Evolutionary conservation across 1,140 invertebrate genomes (phyloP).

Genomic region (Drosophila dunni): DNA sequence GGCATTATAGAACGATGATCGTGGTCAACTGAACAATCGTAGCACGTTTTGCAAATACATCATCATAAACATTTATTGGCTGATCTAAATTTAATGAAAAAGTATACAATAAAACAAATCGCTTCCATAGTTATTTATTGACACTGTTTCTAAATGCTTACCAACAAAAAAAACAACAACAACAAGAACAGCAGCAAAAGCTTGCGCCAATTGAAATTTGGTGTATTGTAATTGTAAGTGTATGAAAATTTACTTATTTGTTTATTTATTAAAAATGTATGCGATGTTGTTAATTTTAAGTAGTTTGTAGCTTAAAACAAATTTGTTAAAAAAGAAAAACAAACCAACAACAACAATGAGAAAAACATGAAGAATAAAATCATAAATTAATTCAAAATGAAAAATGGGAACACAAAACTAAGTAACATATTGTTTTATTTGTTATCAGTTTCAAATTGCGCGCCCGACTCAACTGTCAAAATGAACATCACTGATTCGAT

Average conservation of each 20-base stretch:
- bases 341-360: background rate
- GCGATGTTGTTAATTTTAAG: constrained; percentile 79
- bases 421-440: background rate
- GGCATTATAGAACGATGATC: constrained; percentile 20
- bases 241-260: constrained; percentile 52
- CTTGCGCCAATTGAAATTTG: constrained; percentile 44
- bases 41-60: constrained; percentile 45
- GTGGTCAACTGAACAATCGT: constrained; percentile 48
- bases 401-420: constrained; percentile 60
- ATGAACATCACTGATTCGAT: background rate
- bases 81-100: constrained; percentile 16
- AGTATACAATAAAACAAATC: constrained; percentile 29
- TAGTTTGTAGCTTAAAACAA: constrained; percentile 68
- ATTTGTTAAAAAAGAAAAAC: constrained; percentile 63
- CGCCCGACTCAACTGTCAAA: background rate
- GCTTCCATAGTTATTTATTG: constrained; percentile 71
- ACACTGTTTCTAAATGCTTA: constrained; percentile 57
- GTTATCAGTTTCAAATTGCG: background rate
- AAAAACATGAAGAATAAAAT: constrained; percentile 27
- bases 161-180: constrained; percentile 23
- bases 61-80: constrained; percentile 27
- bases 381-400: constrained; percentile 61
- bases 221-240: constrained; percentile 67
- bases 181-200: constrained; percentile 27
- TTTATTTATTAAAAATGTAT: constrained; percentile 70